Evolutionary conservation across 2,113 vertebrate genomes (phyloP).

Genomic region (Macquaria ambigua): DNA sequence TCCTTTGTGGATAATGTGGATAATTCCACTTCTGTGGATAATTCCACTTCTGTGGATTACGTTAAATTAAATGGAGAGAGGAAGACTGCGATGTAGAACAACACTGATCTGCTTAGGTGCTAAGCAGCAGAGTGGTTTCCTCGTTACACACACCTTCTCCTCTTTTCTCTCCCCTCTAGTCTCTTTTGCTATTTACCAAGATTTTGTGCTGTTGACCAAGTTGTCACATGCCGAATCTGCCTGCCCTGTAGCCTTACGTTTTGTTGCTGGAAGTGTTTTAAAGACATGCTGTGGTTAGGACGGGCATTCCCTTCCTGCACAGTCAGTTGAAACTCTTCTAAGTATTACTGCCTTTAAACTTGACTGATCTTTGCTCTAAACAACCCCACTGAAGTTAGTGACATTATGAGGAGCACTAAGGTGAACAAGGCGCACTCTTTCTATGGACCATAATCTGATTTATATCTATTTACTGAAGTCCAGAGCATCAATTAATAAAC

Average conservation of each 20-base stretch:
- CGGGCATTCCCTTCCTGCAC: not conserved
- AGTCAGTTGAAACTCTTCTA: constrained; percentile 41
- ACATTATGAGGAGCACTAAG: constrained; percentile 13
- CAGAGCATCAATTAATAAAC: constrained; percentile 18
- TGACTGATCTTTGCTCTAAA: constrained; percentile 30
- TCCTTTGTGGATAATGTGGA: constrained; percentile 13
- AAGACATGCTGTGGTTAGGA: constrained; percentile 14
- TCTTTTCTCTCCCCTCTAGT: constrained; percentile 7
- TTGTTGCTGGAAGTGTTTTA: constrained; percentile 55
- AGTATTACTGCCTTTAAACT: constrained; percentile 39
- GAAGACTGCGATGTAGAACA: constrained; percentile 18
- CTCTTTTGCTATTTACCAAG: constrained; percentile 13
- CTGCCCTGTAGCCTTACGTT: constrained; percentile 50
- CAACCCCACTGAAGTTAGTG: constrained; percentile 34
- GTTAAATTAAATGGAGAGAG: constrained; percentile 28
- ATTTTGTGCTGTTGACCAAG: constrained; percentile 53
- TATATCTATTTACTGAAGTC: constrained; percentile 31
- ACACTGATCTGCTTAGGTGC: constrained; percentile 25
- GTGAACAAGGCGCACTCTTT: constrained; percentile 34
- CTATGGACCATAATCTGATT: constrained; percentile 49
- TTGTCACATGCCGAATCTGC: constrained; percentile 33
- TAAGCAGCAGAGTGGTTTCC: constrained; percentile 44
- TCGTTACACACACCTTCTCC: not conserved
- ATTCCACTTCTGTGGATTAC: constrained; percentile 40
- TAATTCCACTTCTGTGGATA: constrained; percentile 8